phyloP scores from a whole-genome alignment of 2,888 invertebrate genomes.

The Phasia obesa region DNA sequence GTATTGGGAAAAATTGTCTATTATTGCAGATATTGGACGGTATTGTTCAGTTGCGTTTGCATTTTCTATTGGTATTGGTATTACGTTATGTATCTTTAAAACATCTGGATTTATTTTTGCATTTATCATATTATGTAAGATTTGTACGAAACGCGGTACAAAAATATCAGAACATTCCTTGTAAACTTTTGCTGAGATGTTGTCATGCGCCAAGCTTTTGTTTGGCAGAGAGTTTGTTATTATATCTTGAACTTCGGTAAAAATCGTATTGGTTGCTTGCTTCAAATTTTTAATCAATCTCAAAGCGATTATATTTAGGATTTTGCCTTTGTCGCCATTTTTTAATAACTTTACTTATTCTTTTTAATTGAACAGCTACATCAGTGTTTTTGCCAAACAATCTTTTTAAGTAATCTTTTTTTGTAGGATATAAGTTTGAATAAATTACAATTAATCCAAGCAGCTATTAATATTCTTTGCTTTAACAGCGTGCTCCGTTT shows the following conservation, averaged over 20 bases:
- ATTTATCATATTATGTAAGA: neutral
- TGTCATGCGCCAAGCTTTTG: conserved; percentile 8
- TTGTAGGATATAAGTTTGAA: conserved; percentile 5
- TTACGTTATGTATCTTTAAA: conserved; percentile 5
- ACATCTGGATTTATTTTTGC: conserved; percentile 1
- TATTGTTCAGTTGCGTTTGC: conserved; percentile 2
- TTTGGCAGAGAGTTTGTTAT: neutral
- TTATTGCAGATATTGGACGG: no score
- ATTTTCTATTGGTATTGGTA: conserved; percentile 3
- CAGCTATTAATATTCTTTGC: neutral
- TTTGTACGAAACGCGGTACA: neutral
- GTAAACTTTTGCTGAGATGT: neutral
- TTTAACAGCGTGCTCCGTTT: neutral
- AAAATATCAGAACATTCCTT: neutral
- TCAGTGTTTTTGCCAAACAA: neutral
- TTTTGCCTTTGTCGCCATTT: neutral
- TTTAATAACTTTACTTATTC: conserved; percentile 11
- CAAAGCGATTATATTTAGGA: neutral
- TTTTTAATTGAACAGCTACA: conserved; percentile 6
- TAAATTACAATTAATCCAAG: conserved; percentile 10
- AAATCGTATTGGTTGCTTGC: neutral
- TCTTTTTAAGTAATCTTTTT: conserved; percentile 7
- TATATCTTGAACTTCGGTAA: neutral
- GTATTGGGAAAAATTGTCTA: no score
- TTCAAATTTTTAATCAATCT: neutral